These are phyloP conservation scores for Epistrophella euchroma DNA, from an alignment of 2,888 invertebrate genomes.

Conservation along the genomic window DNA sequence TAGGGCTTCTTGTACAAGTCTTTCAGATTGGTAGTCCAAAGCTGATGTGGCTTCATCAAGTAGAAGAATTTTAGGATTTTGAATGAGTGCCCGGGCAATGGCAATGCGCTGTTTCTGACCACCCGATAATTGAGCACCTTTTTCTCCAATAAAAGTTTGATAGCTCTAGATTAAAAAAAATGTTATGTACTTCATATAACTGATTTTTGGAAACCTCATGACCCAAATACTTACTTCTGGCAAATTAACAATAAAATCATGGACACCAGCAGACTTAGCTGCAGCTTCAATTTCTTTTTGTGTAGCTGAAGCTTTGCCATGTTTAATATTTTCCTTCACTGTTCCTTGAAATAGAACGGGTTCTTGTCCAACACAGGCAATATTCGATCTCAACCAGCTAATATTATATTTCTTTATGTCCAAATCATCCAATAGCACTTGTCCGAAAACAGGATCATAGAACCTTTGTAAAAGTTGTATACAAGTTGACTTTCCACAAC, in stretches of 20 bases:
- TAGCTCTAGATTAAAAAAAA: slow-evolving; percentile 86
- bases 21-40: slow-evolving; percentile 91
- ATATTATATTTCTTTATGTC: slow-evolving; percentile 89
- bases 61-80: slow-evolving; percentile 90
- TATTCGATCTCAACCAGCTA: slow-evolving; percentile 89
- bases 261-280: slow-evolving; percentile 90
- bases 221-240: slow-evolving; percentile 87
- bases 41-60: slow-evolving; percentile 95
- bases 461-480: slow-evolving; percentile 90
- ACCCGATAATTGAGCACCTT: slow-evolving; percentile 92
- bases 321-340: slow-evolving; percentile 88
- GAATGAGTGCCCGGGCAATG: slow-evolving; percentile 92
- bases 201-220: too few species aligned
- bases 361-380: slow-evolving; percentile 95
- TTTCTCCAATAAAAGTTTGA: slow-evolving; percentile 91
- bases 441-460: slow-evolving; percentile 88
- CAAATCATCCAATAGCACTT: slow-evolving; percentile 86
- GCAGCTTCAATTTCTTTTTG: slow-evolving; percentile 89
- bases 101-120: slow-evolving; percentile 94
- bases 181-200: background rate
- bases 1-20: slow-evolving; percentile 91
- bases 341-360: slow-evolving; percentile 93
- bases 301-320: slow-evolving; percentile 89
- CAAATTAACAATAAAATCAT: slow-evolving; percentile 89
- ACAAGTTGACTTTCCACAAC: slow-evolving; percentile 93